Conservation (phyloP, 2,888 invertebrate species). For the Eubasilissa splendida region DNA sequence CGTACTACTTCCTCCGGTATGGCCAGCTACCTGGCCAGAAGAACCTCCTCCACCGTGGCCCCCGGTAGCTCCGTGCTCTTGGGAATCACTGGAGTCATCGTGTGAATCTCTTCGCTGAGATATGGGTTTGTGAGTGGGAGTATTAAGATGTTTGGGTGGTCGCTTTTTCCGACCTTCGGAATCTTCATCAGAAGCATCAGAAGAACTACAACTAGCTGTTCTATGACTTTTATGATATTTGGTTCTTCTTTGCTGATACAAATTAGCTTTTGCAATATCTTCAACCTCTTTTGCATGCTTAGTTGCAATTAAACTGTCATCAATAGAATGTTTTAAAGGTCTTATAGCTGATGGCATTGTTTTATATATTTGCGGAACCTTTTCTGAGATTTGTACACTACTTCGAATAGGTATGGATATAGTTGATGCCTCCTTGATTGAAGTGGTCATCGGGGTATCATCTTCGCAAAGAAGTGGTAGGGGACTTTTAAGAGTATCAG, state of each 20-base stretch:
- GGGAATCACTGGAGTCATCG: constrained; percentile 89
- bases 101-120: constrained; percentile 82
- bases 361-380: constrained; percentile 69
- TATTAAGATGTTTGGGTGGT: constrained; percentile 78
- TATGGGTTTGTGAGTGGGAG: constrained; percentile 75
- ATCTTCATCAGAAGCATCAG: constrained; percentile 94
- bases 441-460: constrained; percentile 43
- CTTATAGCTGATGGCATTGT: constrained; percentile 74
- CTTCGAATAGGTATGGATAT: constrained; percentile 71
- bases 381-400: constrained; percentile 62
- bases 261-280: constrained; percentile 61
- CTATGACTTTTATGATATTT: constrained; percentile 79
- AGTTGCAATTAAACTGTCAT: constrained; percentile 68
- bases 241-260: constrained; percentile 75
- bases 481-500: constrained; percentile 39
- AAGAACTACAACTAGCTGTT: constrained; percentile 94
- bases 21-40: constrained; percentile 51
- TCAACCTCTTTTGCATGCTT: constrained; percentile 59
- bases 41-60: constrained; percentile 63
- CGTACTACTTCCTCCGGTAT: constrained; percentile 64
- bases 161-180: constrained; percentile 88
- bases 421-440: constrained; percentile 71
- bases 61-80: constrained; percentile 80
- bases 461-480: constrained; percentile 55
- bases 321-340: constrained; percentile 62